phyloP scores from a whole-genome alignment of 2,797 vertebrate genomes.

The Melanotaenia boesemani region DNA sequence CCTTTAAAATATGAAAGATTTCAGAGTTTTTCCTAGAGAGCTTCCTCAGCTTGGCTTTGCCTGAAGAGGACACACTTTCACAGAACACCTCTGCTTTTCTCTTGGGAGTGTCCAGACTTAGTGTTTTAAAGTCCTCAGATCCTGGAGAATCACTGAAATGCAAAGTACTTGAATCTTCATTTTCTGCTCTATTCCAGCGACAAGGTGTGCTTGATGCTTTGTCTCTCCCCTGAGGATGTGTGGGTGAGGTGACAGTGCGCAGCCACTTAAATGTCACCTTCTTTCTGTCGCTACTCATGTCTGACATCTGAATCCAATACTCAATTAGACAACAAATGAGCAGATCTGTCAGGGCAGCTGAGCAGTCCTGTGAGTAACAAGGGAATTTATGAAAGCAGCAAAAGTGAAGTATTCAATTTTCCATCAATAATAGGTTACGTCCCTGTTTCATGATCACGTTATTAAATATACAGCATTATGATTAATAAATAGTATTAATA shows the following conservation, averaged over 20 bases:
- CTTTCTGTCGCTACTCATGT: slow-evolving; percentile 63
- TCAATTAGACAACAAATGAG: background rate
- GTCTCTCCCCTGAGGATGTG: slow-evolving; percentile 23
- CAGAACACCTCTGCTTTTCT: slow-evolving; percentile 44
- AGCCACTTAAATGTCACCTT: slow-evolving; percentile 64
- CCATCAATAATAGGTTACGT: background rate
- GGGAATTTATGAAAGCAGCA: background rate
- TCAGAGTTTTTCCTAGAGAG: slow-evolving; percentile 37
- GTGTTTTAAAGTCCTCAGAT: slow-evolving; percentile 42
- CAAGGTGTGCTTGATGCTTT: slow-evolving; percentile 29
- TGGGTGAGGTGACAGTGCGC: slow-evolving; percentile 35
- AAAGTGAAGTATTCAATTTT: background rate
- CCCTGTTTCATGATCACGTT: background rate
- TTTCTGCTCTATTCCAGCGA: background rate
- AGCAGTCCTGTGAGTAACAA: background rate
- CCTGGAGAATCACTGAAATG: slow-evolving; percentile 57
- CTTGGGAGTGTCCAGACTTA: slow-evolving; percentile 74
- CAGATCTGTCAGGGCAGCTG: background rate
- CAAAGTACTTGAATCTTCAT: slow-evolving; percentile 25
- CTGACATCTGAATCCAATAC: slow-evolving; percentile 27
- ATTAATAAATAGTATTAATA: too few relatives aligned
- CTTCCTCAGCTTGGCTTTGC: slow-evolving; percentile 59
- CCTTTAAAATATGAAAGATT: slow-evolving; percentile 35
- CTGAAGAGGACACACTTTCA: slow-evolving; percentile 17
- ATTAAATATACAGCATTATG: background rate